Evolutionary conservation across 2,797 vertebrate species (phyloP), one percentile per base, ranked within the genome.

Genomic region (Neosilurus mollespiculum): DNA sequence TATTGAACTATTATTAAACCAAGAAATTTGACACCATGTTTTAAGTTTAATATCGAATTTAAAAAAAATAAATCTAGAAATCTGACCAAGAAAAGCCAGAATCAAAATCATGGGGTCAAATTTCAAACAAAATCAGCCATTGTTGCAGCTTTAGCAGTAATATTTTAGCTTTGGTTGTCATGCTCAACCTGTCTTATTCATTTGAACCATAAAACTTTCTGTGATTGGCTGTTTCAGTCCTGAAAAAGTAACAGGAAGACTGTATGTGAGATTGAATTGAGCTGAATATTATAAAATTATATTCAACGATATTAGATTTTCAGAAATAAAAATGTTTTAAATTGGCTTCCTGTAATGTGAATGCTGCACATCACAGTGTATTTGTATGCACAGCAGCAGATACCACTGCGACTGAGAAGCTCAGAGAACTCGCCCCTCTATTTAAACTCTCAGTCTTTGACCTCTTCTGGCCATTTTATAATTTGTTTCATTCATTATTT

Each of bases 401-500:
- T n/a, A 61, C 58, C 14, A 64, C 58, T 49, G 58, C n/a, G 16
- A 64, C 43, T 53, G 37, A 26, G 59, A 43, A 69, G 22, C 4
- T 67, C 62, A n/a, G 30, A 77, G 15, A 77, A 37, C 76, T 64
- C 70, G 24, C 84, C n/a, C 61, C 73, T 61, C 56, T 77, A 81
- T 69, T 20, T 56, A 54, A 78, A 69, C 49, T 12, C 49, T 59
- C 18, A 51, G 66, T 49, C 24, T 56, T 59, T 76, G 10, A 64
- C 59, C 54, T 54, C 37, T 49, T 82, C 84, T 86, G 34, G 83
- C 37, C 82, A 71, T n/a, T 85, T 65, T 83, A 64, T 81, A 20
- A 37, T 81, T 79, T 80, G 66, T 69, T 84, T 30, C 20, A 49
- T 58, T 56, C 66, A 73, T 64, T 71, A 54, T 24, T 85, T 75